Conservation (phyloP, 2,888 invertebrate genomes). For the Boloria selene region DNA sequence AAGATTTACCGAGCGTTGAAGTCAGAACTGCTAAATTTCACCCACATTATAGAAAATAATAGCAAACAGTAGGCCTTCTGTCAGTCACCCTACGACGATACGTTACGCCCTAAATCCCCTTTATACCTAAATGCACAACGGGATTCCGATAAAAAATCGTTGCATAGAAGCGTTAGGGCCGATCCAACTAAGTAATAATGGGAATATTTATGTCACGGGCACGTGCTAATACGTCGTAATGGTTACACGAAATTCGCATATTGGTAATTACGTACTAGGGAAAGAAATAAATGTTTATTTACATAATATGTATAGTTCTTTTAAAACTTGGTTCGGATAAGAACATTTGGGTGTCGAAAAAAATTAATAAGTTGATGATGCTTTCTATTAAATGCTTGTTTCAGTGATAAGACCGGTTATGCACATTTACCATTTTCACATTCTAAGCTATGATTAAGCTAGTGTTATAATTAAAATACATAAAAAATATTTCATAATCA, state of each 20-base stretch:
- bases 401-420: too few species aligned
- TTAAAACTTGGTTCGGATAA: constrained; percentile 31
- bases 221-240: constrained; percentile 76
- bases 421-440: too few species aligned
- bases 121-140: constrained; percentile 78
- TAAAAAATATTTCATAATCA: too few species aligned
- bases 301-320: constrained; percentile 42
- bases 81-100: constrained; percentile 74
- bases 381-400: too few species aligned
- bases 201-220: constrained; percentile 77
- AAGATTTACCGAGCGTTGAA: constrained; percentile 71
- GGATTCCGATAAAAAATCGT: constrained; percentile 68
- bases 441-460: too few species aligned
- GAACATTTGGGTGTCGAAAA: constrained; percentile 22
- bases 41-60: constrained; percentile 81
- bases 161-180: constrained; percentile 60
- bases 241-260: constrained; percentile 75
- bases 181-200: constrained; percentile 66
- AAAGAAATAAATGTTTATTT: constrained; percentile 48
- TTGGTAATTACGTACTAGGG: constrained; percentile 61
- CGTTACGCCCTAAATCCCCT: constrained; percentile 73
- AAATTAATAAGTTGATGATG: too few species aligned
- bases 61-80: constrained; percentile 71
- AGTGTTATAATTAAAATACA: too few species aligned
- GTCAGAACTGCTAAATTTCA: constrained; percentile 76